Evolutionary conservation across 2,797 vertebrate species (phyloP), one percentile per base, ranked within the genome.

Genomic region (Poecile montanus): DNA sequence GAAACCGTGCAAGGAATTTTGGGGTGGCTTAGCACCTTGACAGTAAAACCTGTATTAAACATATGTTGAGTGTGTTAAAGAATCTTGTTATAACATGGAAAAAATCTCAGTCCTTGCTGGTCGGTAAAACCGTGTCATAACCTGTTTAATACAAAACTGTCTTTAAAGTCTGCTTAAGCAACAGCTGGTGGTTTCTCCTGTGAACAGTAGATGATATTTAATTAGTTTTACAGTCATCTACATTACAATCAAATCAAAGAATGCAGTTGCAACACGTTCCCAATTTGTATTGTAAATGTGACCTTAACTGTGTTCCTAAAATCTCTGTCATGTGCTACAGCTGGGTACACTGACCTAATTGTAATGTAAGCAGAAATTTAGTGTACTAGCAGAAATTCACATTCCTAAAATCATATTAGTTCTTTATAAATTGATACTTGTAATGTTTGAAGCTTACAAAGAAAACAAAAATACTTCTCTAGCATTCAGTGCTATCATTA

Each of bases 181-280:
- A 97, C 89, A 95, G 77, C 92, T 94, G 94, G 82, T 94, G 85
- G 89, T 97, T 97, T 96, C 73, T 95, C 57, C 83, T 93, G 50
- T 70, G 91, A 95, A 76, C 26, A 91, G 89, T 6, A 78, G 91
- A 92, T 86, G 85, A 92, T 91, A 60, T 92, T 95, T 97, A 95
- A 97, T 96, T 95, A 94, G 93, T 85, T 89, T 93, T 95, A 85
- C 83, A 93, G 89, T 92, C 96, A 97, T 96, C 89, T 94, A 92
- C 85, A 89, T 95, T 97, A 97, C 92, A 96, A 85, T 96, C 95
- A 96, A 97, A 94, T 97, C 94, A 94, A 95, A 95, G 91, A 94
- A 97, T 92, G 94, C 91, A 93, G 88, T 96, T 96, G 92, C 91
- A 94, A 96, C 94, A 97, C 89, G 86, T 93, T 94, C 80, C 74